Base-by-base conservation (phyloP, 2,797 vertebrate genomes). In the Protosalanx chinensis region DNA sequence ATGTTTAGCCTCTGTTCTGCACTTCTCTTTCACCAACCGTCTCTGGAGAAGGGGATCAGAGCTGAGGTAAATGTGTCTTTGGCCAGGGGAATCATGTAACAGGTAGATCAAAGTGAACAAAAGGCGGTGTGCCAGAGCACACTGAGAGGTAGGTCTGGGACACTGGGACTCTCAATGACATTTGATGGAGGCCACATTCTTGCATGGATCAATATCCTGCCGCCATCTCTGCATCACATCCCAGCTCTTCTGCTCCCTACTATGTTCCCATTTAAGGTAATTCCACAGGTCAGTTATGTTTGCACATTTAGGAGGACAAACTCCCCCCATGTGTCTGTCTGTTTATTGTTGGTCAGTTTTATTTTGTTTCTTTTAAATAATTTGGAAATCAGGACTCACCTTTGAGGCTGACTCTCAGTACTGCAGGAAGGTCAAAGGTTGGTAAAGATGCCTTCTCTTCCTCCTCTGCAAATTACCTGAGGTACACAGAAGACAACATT, bases 391-490 rank as follows among this genome's bases (percentile, higher is more conserved):
- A 23, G 32, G 32, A 71, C 74, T 41, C 49, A 78, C 79, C 79
- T 74, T 63, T 68, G 68, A 75, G 59, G 64, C 68, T 51, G 64
- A 56, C 62, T 72, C 63, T 64, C 69, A 58, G 68, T 71, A 53
- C 71, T 64, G 33, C 56, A 57, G 63, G 56, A 68, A 74, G 53
- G 51, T 68, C 62, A 30, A 62, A 56, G 67, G 30, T 71, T 32
- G 59, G 37, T 18, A 20, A 56, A 53, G 73, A 30, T 51, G 8
- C n/a, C 60, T 60, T 72, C 71, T 23, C 35, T 60, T 33, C 71
- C 13, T 49, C 20, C 62, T 71, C 61, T 62, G 51, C 62, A 74
- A 61, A 68, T n/a, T 61, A 68, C 73, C 79, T 81, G 64, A 35
- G 53, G 60, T 33, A 65, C 70, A 71, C 23, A 72, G 49, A 32